A percentile compares a stretch with the other conserved stretches of the same genome.
These are phyloP conservation scores for Sclerodermus sp. DNA, from an alignment of 2,888 invertebrate genomes.

Conservation along the genomic window DNA sequence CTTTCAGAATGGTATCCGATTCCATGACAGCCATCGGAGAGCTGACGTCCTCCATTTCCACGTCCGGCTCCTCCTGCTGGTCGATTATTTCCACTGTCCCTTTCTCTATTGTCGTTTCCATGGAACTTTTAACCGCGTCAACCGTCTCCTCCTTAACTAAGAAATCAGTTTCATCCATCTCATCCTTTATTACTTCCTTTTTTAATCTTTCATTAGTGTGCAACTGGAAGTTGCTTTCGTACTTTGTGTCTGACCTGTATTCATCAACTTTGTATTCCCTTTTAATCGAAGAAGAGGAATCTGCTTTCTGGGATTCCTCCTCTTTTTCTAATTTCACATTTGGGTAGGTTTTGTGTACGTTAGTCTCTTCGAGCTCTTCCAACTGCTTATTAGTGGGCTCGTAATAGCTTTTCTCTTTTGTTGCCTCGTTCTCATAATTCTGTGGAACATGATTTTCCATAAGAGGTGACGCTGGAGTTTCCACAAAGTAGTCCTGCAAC, in stretches of 20 bases:
- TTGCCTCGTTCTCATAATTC: slow-evolving; percentile 19
- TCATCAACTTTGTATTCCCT: neutral
- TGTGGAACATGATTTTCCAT: slow-evolving; percentile 30
- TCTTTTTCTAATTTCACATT: too few species aligned
- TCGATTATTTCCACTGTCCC: slow-evolving; percentile 57
- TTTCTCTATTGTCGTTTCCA: slow-evolving; percentile 24
- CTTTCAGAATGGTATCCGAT: slow-evolving; percentile 57
- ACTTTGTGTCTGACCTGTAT: slow-evolving; percentile 1
- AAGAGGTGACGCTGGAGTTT: slow-evolving; percentile 39
- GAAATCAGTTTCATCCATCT: slow-evolving; percentile 3
- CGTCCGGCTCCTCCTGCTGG: slow-evolving; percentile 46
- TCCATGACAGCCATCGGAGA: slow-evolving; percentile 53
- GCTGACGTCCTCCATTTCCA: slow-evolving; percentile 56
- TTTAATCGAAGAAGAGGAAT: slow-evolving; percentile 9
- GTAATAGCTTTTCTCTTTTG: slow-evolving; percentile 11
- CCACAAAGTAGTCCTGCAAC: slow-evolving; percentile 44
- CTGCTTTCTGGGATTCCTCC: too few species aligned
- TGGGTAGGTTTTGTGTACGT: too few species aligned
- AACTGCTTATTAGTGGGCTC: too few species aligned
- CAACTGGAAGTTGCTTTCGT: slow-evolving; percentile 6
- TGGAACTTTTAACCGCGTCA: slow-evolving; percentile 8
- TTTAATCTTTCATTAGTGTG: slow-evolving; percentile 15
- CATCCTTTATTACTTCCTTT: slow-evolving; percentile 13
- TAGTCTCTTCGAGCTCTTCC: too few species aligned
- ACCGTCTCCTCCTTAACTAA: slow-evolving; percentile 10